Base-by-base conservation (phyloP, 2,113 vertebrate genomes). In the Chascanopsetta lugubris region DNA sequence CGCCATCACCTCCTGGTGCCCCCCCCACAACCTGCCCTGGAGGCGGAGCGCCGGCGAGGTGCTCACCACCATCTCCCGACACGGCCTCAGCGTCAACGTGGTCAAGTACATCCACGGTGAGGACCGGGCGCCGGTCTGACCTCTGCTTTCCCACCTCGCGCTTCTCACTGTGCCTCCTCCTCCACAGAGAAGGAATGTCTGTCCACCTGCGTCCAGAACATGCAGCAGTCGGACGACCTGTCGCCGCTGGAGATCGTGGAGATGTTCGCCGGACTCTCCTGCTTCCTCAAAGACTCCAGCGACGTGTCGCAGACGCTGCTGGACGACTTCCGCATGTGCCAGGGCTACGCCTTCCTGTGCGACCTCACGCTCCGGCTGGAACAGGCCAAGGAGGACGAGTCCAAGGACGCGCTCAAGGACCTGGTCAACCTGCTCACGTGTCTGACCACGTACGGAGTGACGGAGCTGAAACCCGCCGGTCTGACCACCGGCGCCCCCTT, bases 1-100 rank as follows among this genome's bases (percentile, higher is more conserved):
- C 85, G 97, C 97, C 94, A 99, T 99, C 94, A 99, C 97, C 26
- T 99, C 97, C 45, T 99, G 97, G 97, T 99, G 97, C 75, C 97
- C 97, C 29, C 97, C 97, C 27, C 97, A 98, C 84, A 99, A 99
- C 79, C 93, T 99, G 83, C 97, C 97, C 56, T 99, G 97, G 97
- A 94, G 97, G 85, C 95, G 95, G 89, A 99, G 97, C 40, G 96
- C 97, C 0, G 97, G 96, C n/a, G 97, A 99, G 85, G 97, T 99
- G 21, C 94, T 99, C 7, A 97, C 95, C 93, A 97, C 96, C 86
- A 98, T 99, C 92, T 99, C 97, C 29, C 91, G 97, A 47, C 95
- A 99, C 0, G 97, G 97, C 70, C 96, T 99, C 76, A 99, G 96
- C 15, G 92, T 98, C 91, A 99, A 99, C 17, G 97, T 99, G 71